Evolutionary conservation across 30 jellyfish, hydroid and myxozoan species (phyloP), one percentile per base, ranked within the genome.

Genomic region (Chrysaora quinquecirrha): DNA sequence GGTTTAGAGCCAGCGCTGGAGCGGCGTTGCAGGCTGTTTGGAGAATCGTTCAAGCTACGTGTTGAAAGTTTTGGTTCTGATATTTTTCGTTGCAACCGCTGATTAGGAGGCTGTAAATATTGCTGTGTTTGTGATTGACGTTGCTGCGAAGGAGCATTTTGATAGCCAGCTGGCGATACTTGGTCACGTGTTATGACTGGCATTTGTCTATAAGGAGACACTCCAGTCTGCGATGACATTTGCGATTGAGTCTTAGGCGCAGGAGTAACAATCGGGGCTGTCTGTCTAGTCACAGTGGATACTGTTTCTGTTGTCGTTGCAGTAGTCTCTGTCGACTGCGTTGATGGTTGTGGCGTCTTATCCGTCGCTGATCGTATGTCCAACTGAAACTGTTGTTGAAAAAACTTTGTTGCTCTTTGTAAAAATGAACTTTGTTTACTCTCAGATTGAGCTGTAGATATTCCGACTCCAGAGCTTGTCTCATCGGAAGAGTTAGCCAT

Each of bases 331-430:
- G 85, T 67, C 22, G 88, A 34, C 34, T 52, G 24, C 12, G 68
- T 52, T 52, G 29, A 9, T 4, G 24, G 7, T 9, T 7, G 12
- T 2, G 68, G 29, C 25, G 96, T 32, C 23, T 90, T 63, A 0
- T 92, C 83, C 7, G 52, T 30, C 27, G 78, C 85, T 29, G 83
- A 25, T 22, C 74, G 62, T 7, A 84, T 73, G 48, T 89, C 86
- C 35, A 81, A 87, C 25, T 93, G 96, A 29, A 93, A 73, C 65
- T 93, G 98, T 47, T 93, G 96, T 60, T 93, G 98, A 24, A 93
- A 71, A 24, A 93, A 93, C 38, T 77, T 90, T 38, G 94, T 93
- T 9, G 98, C 98, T 67, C 98, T 93, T 63, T 81, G 96, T 30
- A 93, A 63, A 28, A 93, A 64, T 27, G 98, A 93, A 0, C 85